Percentiles rank a stretch among this genome's conserved stretches.
Conservation (phyloP, 2,113 vertebrate genomes). For the Eulemur rufifrons region DNA sequence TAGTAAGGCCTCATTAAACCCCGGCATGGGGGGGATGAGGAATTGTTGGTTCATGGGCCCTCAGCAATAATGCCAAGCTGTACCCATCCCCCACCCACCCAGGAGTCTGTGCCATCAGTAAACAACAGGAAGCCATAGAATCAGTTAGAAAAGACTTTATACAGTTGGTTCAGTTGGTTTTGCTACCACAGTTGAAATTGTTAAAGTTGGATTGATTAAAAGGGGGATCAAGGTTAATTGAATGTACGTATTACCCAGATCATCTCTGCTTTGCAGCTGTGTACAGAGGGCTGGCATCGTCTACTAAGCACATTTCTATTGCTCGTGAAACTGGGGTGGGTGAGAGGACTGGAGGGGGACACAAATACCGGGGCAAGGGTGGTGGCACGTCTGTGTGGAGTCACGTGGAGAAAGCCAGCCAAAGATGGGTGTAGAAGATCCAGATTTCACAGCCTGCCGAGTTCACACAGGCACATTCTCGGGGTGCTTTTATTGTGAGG, state of each 20-base stretch:
- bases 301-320: not conserved
- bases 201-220: not conserved
- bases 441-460: not conserved
- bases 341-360: not conserved
- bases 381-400: not conserved
- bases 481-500: not conserved
- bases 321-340: not conserved
- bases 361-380: not conserved
- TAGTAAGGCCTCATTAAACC: not conserved
- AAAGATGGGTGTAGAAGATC: not conserved
- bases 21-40: not conserved
- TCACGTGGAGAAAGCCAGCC: not conserved
- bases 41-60: not conserved
- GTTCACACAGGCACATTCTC: not conserved
- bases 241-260: not conserved
- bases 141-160: not conserved
- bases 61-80: not conserved
- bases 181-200: not conserved
- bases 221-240: not conserved
- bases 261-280: not conserved
- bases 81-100: not conserved
- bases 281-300: not conserved
- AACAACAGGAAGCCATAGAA: not conserved
- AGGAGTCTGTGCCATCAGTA: not conserved
- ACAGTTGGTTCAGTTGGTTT: not conserved